Evolutionary conservation across 2,888 invertebrate species (phyloP).

Genomic region (Acleris cristana): DNA sequence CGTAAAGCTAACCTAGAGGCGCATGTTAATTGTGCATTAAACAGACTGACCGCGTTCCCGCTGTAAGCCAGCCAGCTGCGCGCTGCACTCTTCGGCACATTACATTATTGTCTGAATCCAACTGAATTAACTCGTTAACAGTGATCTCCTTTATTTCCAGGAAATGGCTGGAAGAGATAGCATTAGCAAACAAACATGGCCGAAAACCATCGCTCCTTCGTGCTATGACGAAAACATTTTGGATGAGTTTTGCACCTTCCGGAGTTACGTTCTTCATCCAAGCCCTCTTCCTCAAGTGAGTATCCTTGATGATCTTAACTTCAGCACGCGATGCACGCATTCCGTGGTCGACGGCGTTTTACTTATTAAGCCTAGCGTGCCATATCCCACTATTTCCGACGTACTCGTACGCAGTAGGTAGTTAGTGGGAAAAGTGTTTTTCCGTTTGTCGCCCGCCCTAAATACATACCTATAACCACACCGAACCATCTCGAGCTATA

Average conservation of each 20-base stretch:
- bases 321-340: slow-evolving; percentile 48
- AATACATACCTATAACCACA: too few relatives aligned
- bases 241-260: slow-evolving; percentile 87
- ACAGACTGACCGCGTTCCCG: too few relatives aligned
- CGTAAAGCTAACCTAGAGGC: too few relatives aligned
- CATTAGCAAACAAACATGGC: slow-evolving; percentile 79
- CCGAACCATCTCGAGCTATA: too few relatives aligned
- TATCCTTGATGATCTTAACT: slow-evolving; percentile 43
- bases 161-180: slow-evolving; percentile 87
- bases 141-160: slow-evolving; percentile 71
- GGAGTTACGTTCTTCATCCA: slow-evolving; percentile 85
- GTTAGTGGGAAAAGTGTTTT: slow-evolving; percentile 9
- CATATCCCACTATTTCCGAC: slow-evolving; percentile 6
- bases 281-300: slow-evolving; percentile 79
- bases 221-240: slow-evolving; percentile 87
- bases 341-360: slow-evolving; percentile 21
- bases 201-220: slow-evolving; percentile 86
- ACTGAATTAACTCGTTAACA: too few relatives aligned
- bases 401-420: background rate
- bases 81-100: too few relatives aligned
- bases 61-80: too few relatives aligned
- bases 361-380: slow-evolving; percentile 17
- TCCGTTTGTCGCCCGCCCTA: background rate
- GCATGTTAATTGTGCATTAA: too few relatives aligned
- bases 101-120: too few relatives aligned